These are phyloP conservation scores for Scytalopus superciliaris DNA, from an alignment of 2,113 vertebrate species.

Conservation along the genomic window DNA sequence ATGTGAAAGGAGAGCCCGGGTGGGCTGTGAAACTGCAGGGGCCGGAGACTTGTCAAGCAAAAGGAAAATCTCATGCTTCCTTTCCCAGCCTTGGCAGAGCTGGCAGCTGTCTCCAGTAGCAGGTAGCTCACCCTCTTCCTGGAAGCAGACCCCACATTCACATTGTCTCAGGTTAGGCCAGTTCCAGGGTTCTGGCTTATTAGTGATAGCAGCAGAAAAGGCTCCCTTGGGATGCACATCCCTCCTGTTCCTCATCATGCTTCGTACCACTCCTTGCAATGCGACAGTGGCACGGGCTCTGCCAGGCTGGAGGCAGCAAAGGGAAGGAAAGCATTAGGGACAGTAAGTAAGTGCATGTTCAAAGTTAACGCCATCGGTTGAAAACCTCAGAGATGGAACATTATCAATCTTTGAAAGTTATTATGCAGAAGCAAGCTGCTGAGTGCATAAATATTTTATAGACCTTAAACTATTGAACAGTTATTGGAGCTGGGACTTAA, in stretches of 20 bases:
- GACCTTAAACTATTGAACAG: constrained; percentile 36
- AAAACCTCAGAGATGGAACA: background rate
- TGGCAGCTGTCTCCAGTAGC: accelerated
- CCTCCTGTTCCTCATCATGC: background rate
- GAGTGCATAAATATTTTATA: constrained; percentile 42
- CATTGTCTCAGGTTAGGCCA: background rate
- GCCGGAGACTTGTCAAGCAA: background rate
- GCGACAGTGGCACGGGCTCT: accelerated
- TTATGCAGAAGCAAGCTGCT: constrained; percentile 13
- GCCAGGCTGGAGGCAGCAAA: background rate
- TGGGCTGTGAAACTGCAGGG: background rate
- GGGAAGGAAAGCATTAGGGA: background rate
- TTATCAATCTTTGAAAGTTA: constrained; percentile 17
- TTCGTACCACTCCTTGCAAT: background rate
- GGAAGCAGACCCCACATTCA: background rate
- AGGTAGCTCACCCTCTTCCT: background rate
- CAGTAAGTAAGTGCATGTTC: background rate
- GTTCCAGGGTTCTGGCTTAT: background rate
- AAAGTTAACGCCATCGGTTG: background rate
- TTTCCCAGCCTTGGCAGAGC: background rate
- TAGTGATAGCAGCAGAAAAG: background rate
- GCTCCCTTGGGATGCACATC: background rate
- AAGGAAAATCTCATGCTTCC: background rate
- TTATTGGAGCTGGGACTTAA: constrained; percentile 24
- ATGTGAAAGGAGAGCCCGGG: background rate